Evolutionary conservation across 2,113 vertebrate species (phyloP), one percentile per base, ranked within the genome.

Genomic region (Syngnathus typhle): DNA sequence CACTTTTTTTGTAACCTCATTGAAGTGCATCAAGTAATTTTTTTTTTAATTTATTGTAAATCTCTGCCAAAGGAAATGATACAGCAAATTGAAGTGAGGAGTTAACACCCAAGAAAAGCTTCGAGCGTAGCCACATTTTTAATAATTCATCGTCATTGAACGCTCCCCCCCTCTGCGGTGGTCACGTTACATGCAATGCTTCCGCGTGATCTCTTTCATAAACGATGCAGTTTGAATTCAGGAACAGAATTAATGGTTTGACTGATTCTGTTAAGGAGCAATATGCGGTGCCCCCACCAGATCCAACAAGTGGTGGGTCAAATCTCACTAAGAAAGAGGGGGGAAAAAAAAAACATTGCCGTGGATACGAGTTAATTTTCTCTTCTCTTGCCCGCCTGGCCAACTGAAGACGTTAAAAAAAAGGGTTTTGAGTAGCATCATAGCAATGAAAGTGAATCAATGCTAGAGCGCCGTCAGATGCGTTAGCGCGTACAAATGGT

Each of bases 81-180:
- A 16, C 12, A 2, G 54, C 54, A 56, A 56, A 56, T 36, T 32
- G 12, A 55, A 55, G 23, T 13, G 23, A 56, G 1, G 4, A 10
- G 10, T 32, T 11, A 23, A 54, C 10, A 44, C n/a, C 49, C 72
- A 52, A 74, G 54, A 71, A 75, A 65, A 64, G 60, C 13, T 23
- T 0, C 3, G 7, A 51, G 1, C 19, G 7, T n/a, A 75, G 78
- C 77, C 83, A 71, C 52, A 79, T 64, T 52, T 77, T 89, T 52
- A 89, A 88, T 85, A 85, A 88, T 87, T 85, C 74, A 89, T 80
- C 51, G 68, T 51, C 76, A 84, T 76, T 79, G 84, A 84, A 73
- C 43, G 12, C 39, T 41, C 41, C 38, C 58, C 19, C 15, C 37
- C 19, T 46, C 47, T 1, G 54, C 5, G 6, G 71, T 41, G 47